A percentile compares a stretch with the other conserved stretches of the same genome.
Conservation (phyloP, 2,113 vertebrate genomes). For the Lepus americanus region DNA sequence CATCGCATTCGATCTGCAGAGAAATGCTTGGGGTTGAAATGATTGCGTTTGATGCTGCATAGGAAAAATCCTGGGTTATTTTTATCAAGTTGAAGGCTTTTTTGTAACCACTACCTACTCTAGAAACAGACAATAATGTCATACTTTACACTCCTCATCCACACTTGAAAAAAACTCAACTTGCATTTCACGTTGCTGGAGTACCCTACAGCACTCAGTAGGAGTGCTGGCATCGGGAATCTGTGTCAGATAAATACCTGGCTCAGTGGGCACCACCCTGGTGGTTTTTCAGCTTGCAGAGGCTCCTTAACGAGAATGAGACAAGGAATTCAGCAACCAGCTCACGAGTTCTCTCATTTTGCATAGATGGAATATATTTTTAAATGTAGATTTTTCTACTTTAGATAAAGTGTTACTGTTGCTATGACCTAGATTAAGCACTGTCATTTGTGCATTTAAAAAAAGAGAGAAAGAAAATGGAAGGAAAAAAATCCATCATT, state of each 20-base stretch:
- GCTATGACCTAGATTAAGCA: slow-evolving; percentile 84
- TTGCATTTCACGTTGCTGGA: slow-evolving; percentile 77
- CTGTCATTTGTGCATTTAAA: slow-evolving; percentile 76
- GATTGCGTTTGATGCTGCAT: slow-evolving; percentile 36
- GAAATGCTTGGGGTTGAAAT: background rate
- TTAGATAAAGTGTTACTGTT: slow-evolving; percentile 83
- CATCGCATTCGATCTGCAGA: slow-evolving; percentile 37
- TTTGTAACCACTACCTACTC: slow-evolving; percentile 12
- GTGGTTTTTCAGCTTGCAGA: background rate
- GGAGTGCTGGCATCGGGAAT: background rate
- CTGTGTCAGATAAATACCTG: rapidly evolving
- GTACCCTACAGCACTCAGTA: background rate
- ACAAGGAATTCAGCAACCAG: background rate
- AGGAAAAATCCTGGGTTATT: background rate
- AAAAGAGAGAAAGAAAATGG: background rate
- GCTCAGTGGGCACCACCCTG: rapidly evolving
- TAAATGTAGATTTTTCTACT: slow-evolving; percentile 79
- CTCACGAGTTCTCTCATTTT: slow-evolving; percentile 67
- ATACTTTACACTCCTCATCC: slow-evolving; percentile 78
- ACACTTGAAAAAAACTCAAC: slow-evolving; percentile 72
- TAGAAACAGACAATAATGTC: slow-evolving; percentile 39
- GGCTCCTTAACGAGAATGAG: background rate
- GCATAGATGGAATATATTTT: slow-evolving; percentile 85
- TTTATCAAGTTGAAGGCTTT: slow-evolving; percentile 44
- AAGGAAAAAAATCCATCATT: slow-evolving; percentile 1